These are phyloP conservation scores for Cheilosia vernalis DNA, from an alignment of 2,888 invertebrate genomes.

Conservation along the genomic window DNA sequence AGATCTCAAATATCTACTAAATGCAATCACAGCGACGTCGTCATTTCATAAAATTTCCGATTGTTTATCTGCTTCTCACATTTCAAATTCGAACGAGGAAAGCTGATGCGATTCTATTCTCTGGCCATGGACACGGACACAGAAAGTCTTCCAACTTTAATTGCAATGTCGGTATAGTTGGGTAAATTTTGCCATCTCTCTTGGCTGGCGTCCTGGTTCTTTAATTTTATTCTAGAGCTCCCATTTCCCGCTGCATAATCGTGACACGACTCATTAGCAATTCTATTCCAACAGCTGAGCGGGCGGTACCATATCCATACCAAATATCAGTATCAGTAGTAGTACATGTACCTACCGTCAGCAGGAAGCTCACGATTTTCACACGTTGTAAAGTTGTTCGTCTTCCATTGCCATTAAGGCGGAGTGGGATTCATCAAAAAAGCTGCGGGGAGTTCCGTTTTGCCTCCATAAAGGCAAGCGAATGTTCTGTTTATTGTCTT, in stretches of 20 bases:
- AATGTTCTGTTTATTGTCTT: constrained; percentile 51
- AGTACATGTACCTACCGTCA: constrained; percentile 12
- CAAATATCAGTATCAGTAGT: constrained; percentile 1
- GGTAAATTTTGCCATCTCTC: constrained; percentile 2
- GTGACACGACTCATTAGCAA: constrained; percentile 65
- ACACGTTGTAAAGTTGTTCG: constrained; percentile 69
- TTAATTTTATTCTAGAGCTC: constrained; percentile 31
- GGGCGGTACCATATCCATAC: constrained; percentile 5
- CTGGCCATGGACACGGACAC: constrained; percentile 25
- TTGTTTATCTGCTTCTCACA: constrained; percentile 53
- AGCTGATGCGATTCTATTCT: constrained; percentile 48
- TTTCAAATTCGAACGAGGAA: constrained; percentile 20
- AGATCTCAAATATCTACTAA: constrained; percentile 21
- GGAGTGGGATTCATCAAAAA: constrained; percentile 28
- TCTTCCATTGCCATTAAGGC: constrained; percentile 35
- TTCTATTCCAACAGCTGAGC: constrained; percentile 21
- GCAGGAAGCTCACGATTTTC: constrained; percentile 73
- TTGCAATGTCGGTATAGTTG: constrained; percentile 20
- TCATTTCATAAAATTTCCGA: constrained; percentile 43
- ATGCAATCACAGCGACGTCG: constrained; percentile 23
- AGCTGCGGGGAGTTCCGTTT: constrained; percentile 36
- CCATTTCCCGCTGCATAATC: constrained; percentile 38
- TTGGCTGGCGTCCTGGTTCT: constrained; percentile 31
- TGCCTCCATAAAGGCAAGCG: constrained; percentile 20
- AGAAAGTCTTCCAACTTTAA: constrained; percentile 40